Evolutionary conservation across 2,888 invertebrate genomes (phyloP).

Genomic region (Isotomurus palustris): DNA sequence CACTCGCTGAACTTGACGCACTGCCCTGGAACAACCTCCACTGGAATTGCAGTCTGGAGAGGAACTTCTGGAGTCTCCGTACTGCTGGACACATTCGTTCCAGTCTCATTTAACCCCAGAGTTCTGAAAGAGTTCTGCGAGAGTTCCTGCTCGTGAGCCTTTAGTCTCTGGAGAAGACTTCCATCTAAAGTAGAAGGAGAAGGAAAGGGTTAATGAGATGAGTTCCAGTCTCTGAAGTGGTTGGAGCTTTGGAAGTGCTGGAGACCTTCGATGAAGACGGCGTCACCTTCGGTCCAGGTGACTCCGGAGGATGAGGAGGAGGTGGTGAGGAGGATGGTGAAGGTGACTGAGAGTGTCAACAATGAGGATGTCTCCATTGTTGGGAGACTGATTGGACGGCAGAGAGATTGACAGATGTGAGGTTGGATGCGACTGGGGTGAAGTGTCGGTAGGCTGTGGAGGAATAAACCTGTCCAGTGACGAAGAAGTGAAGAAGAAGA

Average conservation of each 20-base stretch:
- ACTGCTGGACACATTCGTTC: neutral
- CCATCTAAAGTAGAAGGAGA: neutral
- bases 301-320: neutral
- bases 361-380: too few relatives aligned
- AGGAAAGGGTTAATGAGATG: too few relatives aligned
- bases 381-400: too few relatives aligned
- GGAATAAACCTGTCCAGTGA: too few relatives aligned
- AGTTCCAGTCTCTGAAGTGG: neutral
- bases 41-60: neutral
- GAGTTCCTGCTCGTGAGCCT: neutral
- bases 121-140: too few relatives aligned
- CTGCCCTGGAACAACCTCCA: constrained; percentile 17
- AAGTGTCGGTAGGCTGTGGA: too few relatives aligned
- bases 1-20: constrained; percentile 27
- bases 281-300: constrained; percentile 29
- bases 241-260: neutral
- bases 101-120: neutral
- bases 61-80: neutral
- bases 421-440: too few relatives aligned
- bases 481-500: too few relatives aligned
- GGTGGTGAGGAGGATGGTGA: too few relatives aligned
- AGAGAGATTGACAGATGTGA: too few relatives aligned
- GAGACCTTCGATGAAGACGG: constrained; percentile 23
- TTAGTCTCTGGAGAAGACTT: neutral
- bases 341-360: too few relatives aligned